phyloP scores from a whole-genome alignment of 2,113 vertebrate species.

The Holacanthus passer region DNA sequence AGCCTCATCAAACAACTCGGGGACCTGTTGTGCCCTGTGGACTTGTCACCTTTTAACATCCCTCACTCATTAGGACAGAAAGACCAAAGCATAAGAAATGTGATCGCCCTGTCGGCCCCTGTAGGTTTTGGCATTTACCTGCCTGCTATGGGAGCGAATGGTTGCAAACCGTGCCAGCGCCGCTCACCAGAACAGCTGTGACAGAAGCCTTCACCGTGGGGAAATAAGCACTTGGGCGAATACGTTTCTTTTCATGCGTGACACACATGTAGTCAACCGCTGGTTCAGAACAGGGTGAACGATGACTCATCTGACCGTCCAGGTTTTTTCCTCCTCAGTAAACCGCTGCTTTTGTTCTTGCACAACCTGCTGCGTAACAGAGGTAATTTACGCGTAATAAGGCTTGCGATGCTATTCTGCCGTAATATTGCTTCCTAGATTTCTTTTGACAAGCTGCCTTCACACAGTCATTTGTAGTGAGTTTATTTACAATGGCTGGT shows the following conservation, averaged over 20 bases:
- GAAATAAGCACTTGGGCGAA: conserved; percentile 61
- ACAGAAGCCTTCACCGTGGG: conserved; percentile 70
- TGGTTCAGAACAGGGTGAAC: conserved; percentile 59
- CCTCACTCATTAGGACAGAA: conserved; percentile 27
- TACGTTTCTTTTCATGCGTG: conserved; percentile 63
- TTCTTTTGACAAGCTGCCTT: conserved; percentile 19
- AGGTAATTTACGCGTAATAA: conserved; percentile 36
- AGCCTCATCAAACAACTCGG: conserved; percentile 1
- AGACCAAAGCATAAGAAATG: conserved; percentile 33
- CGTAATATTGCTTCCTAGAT: conserved; percentile 21
- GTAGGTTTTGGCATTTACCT: conserved; percentile 60
- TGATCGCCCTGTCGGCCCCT: conserved; percentile 25
- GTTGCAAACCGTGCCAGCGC: conserved; percentile 37
- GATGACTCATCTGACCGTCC: conserved; percentile 66
- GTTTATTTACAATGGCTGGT: conserved; percentile 16
- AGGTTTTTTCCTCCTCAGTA: conserved; percentile 16
- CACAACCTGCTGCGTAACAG: conserved; percentile 30
- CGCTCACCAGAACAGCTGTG: conserved; percentile 56
- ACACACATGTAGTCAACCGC: conserved; percentile 61
- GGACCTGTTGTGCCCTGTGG: neutral
- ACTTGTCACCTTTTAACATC: conserved; percentile 50
- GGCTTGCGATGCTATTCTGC: conserved; percentile 1
- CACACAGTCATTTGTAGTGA: conserved; percentile 31
- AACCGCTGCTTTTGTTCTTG: conserved; percentile 50
- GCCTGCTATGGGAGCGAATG: conserved; percentile 40